Conservation (phyloP, 2,113 vertebrate species). For the Furnarius figulus region DNA sequence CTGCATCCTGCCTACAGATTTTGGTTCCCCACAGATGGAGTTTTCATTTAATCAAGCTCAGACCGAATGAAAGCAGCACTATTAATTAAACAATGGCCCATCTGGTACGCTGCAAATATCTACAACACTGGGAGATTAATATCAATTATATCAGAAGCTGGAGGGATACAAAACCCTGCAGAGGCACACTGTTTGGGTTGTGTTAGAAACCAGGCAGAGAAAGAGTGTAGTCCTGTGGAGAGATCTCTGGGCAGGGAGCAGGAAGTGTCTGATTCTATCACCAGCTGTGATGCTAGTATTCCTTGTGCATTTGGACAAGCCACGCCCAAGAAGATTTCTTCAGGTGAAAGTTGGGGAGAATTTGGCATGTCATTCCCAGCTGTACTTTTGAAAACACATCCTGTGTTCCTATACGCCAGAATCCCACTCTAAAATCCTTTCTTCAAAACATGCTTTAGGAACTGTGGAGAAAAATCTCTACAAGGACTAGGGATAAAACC, state of each 20-base stretch:
- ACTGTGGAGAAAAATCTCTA: background rate
- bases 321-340: background rate
- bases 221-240: background rate
- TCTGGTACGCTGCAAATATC: conserved; percentile 46
- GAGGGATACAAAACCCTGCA: background rate
- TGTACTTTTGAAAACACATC: background rate
- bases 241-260: background rate
- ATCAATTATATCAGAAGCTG: conserved; percentile 45
- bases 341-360: background rate
- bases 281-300: background rate
- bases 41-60: conserved; percentile 59
- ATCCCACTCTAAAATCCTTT: background rate
- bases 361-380: background rate
- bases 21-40: conserved; percentile 37
- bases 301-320: background rate
- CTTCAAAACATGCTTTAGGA: background rate
- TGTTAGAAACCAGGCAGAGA: background rate
- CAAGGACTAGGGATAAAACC: background rate
- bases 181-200: background rate
- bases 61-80: conserved; percentile 44
- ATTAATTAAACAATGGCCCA: conserved; percentile 68
- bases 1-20: conserved; percentile 13
- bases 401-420: background rate
- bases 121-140: conserved; percentile 42
- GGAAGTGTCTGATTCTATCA: background rate